phyloP scores from a whole-genome alignment of 2,113 vertebrate genomes.

The Nothoprocta pentlandii region DNA sequence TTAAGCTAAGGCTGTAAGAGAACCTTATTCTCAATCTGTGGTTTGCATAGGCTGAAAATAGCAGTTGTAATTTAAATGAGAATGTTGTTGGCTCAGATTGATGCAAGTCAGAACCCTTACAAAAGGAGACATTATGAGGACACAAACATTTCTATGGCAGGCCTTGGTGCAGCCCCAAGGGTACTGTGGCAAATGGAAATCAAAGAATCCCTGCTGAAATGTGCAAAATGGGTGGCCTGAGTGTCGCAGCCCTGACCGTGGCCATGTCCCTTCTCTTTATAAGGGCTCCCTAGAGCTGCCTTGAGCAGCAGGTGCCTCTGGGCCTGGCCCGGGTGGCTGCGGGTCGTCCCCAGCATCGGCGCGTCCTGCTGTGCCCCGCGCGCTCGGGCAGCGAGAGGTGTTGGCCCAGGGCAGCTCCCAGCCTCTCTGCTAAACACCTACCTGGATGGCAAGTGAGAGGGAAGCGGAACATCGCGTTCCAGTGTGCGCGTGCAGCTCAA shows the following conservation, averaged over 20 bases:
- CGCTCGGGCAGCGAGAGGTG: rapidly evolving
- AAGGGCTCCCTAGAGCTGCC: rapidly evolving
- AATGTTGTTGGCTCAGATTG: not conserved
- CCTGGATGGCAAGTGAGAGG: not conserved
- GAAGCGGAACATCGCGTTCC: not conserved
- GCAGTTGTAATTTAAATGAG: not conserved
- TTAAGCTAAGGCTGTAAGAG: not conserved
- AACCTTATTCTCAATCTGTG: not conserved
- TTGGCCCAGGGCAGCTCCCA: not conserved
- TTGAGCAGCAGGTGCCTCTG: rapidly evolving
- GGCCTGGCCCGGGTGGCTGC: rapidly evolving
- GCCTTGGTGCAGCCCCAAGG: not conserved
- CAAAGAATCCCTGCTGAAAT: not conserved
- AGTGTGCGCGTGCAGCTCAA: not conserved
- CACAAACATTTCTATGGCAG: rapidly evolving
- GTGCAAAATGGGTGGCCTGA: rapidly evolving
- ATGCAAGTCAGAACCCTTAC: not conserved
- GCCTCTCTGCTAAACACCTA: not conserved
- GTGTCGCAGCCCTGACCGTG: not conserved
- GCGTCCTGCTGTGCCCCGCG: not conserved
- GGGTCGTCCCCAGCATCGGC: rapidly evolving
- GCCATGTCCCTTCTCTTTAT: not conserved
- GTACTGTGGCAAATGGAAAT: rapidly evolving
- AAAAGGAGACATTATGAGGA: rapidly evolving
- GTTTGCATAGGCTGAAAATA: rapidly evolving